These are phyloP conservation scores for Ailuropoda melanoleuca DNA, from an alignment of 2,113 vertebrate genomes.

Conservation along the genomic window DNA sequence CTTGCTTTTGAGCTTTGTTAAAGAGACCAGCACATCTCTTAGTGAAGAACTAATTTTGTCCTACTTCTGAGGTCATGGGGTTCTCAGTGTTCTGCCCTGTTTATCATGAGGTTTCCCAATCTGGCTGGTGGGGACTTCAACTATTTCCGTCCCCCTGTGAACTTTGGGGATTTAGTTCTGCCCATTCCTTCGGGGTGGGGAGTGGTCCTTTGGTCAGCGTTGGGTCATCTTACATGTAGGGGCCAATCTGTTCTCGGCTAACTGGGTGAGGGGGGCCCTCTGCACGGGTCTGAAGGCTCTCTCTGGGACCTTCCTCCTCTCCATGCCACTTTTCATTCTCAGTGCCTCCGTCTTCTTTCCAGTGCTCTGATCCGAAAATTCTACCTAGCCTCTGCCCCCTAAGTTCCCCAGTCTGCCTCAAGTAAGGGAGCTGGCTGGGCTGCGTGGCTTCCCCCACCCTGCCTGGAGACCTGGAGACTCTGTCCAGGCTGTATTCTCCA, in stretches of 20 bases:
- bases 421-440: background rate
- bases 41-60: background rate
- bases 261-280: background rate
- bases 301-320: background rate
- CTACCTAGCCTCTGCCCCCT: too few species aligned
- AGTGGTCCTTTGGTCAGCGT: background rate
- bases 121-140: background rate
- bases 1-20: background rate
- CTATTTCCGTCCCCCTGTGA: background rate
- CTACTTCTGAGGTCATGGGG: background rate
- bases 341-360: background rate
- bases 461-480: background rate
- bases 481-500: too few species aligned
- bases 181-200: background rate
- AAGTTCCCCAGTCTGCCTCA: background rate
- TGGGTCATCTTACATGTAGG: background rate
- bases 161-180: background rate
- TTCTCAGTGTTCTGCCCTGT: background rate
- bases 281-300: background rate
- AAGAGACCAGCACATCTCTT: background rate
- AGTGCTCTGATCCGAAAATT: background rate
- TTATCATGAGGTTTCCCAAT: background rate
- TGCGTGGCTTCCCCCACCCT: background rate
- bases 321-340: background rate
- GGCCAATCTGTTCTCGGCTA: background rate